Percentiles rank a stretch among this genome's conserved stretches.
Evolutionary conservation across 2,888 invertebrate genomes (phyloP).

Genomic region (Ichneumoninae sp.): DNA sequence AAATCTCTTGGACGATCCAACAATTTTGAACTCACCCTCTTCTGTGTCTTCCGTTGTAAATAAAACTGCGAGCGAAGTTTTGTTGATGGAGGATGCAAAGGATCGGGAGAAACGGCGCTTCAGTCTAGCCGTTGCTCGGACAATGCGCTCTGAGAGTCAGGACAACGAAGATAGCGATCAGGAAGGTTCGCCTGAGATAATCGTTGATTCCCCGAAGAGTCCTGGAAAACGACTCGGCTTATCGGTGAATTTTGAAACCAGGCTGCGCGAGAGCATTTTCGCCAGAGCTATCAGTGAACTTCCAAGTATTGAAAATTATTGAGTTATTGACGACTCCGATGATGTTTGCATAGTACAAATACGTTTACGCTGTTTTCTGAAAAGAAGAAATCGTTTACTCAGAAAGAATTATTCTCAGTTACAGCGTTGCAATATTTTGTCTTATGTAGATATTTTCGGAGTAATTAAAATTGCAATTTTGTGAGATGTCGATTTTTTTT

Average conservation of each 20-base stretch:
- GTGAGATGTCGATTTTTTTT: not conserved
- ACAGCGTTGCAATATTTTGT: not conserved
- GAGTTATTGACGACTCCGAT: too few species aligned
- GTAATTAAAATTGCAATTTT: not conserved
- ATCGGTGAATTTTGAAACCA: conserved; percentile 45
- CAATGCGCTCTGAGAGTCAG: conserved; percentile 24
- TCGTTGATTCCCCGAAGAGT: conserved; percentile 9
- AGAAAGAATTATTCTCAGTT: not conserved
- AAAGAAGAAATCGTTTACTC: not conserved
- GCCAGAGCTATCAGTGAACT: conserved; percentile 58
- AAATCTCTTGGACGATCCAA: conserved; percentile 74
- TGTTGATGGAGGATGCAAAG: conserved; percentile 33
- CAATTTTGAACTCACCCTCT: not conserved
- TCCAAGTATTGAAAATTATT: conserved; percentile 48
- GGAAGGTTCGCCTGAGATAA: conserved; percentile 34
- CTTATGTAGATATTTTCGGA: not conserved
- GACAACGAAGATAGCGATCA: conserved; percentile 19
- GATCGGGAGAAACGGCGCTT: conserved; percentile 48
- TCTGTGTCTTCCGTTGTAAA: not conserved
- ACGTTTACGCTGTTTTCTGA: not conserved
- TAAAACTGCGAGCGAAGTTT: conserved; percentile 63
- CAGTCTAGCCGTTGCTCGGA: conserved; percentile 41
- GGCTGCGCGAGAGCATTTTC: conserved; percentile 55
- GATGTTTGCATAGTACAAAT: not conserved
- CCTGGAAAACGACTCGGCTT: conserved; percentile 10